Evolutionary conservation across 2,888 invertebrate species (phyloP).

Genomic region (Callosobruchus maculatus): DNA sequence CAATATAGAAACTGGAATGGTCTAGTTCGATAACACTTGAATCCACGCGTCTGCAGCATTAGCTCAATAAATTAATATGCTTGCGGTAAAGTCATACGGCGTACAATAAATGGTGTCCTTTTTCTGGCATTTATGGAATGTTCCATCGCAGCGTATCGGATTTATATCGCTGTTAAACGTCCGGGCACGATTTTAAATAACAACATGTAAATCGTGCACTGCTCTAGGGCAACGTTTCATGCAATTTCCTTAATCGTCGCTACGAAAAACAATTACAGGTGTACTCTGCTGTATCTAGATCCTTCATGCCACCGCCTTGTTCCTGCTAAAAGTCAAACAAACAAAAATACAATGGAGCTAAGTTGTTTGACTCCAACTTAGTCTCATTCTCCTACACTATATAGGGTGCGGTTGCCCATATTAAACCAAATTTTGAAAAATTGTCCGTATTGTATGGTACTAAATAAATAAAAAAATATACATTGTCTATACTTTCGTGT

Average conservation of each 20-base stretch:
- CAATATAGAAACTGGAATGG: no score
- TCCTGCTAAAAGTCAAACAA: no score
- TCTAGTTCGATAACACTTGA: no score
- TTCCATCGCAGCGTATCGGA: background rate
- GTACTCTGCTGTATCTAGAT: background rate
- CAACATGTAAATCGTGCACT: conserved; percentile 6
- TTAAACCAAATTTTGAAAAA: no score
- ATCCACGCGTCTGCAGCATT: no score
- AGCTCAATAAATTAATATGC: background rate
- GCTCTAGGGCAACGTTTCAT: conserved; percentile 2
- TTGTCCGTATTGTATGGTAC: no score
- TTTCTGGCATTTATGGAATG: background rate
- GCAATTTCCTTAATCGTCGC: background rate
- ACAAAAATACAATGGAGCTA: no score
- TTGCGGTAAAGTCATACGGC: background rate
- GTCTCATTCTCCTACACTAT: no score
- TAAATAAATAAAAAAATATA: no score
- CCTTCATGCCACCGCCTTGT: background rate
- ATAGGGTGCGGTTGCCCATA: no score
- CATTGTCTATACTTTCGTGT: no score
- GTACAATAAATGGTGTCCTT: background rate
- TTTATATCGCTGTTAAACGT: background rate
- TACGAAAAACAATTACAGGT: background rate
- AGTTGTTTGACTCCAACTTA: no score
- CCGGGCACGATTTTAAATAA: conserved; percentile 6